phyloP scores from a whole-genome alignment of 2,797 vertebrate genomes.

The Enteromius argenteus region DNA sequence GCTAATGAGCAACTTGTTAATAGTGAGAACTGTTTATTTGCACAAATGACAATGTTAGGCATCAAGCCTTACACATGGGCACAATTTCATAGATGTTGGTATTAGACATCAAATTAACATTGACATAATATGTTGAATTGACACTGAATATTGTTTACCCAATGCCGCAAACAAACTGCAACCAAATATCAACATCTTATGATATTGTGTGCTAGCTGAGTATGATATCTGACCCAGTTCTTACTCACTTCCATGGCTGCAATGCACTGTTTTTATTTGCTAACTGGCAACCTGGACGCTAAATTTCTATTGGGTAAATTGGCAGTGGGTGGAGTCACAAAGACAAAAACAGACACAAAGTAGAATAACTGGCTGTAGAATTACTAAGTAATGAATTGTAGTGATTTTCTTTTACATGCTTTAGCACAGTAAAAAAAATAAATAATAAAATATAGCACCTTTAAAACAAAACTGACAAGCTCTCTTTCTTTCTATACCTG shows the following conservation, averaged over 20 bases:
- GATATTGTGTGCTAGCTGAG: not conserved
- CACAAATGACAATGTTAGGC: not conserved
- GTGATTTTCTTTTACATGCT: not conserved
- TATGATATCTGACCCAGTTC: not conserved
- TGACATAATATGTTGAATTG: not conserved
- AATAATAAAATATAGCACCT: not conserved
- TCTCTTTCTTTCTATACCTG: not conserved
- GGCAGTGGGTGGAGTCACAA: not conserved
- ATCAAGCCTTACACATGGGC: no score
- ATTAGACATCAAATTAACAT: not conserved
- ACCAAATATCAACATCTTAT: no score
- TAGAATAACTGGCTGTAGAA: not conserved
- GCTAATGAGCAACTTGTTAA: no score
- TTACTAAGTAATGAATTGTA: not conserved
- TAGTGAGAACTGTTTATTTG: not conserved
- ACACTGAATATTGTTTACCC: no score
- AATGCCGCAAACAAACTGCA: no score
- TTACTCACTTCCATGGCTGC: not conserved
- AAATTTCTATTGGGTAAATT: not conserved
- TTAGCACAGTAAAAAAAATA: not conserved
- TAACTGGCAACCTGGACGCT: not conserved
- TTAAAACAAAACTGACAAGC: not conserved
- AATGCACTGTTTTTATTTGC: not conserved
- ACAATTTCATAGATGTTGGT: no score
- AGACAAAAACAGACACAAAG: not conserved